Conservation (phyloP, 2,113 vertebrate genomes). For the Mixornis gularis region DNA sequence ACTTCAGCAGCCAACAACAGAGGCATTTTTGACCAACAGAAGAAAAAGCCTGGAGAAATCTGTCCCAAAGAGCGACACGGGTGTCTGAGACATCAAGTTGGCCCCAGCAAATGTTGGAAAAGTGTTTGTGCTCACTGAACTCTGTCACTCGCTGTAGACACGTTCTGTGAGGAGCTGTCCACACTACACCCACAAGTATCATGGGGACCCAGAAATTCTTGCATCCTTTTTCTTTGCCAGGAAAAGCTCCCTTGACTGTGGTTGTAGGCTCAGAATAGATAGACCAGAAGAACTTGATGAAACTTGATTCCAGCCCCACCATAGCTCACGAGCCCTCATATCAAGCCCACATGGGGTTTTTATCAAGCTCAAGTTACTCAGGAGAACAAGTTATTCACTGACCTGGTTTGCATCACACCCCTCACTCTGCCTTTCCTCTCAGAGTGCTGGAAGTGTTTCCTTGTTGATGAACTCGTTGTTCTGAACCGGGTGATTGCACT, state of each 20-base stretch:
- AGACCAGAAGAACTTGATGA: background rate
- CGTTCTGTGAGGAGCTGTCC: background rate
- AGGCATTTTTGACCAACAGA: background rate
- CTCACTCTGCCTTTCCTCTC: background rate
- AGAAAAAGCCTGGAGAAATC: background rate
- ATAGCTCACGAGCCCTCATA: rapidly evolving
- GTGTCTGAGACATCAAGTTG: background rate
- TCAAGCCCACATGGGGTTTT: background rate
- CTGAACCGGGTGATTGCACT: background rate
- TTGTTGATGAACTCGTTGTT: background rate
- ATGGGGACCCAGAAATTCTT: background rate
- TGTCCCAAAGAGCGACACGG: background rate
- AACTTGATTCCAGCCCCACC: background rate
- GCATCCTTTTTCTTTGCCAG: background rate
- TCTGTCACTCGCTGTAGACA: rapidly evolving
- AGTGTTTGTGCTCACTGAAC: background rate
- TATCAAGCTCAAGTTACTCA: background rate
- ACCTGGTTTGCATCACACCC: background rate
- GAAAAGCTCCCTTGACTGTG: background rate
- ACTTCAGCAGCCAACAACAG: background rate
- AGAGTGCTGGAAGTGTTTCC: background rate
- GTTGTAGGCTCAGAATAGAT: background rate
- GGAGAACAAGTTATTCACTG: background rate
- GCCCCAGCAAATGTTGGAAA: background rate
- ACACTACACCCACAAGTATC: background rate